phyloP scores from a whole-genome alignment of 2,888 invertebrate genomes.

The Acanthosepion pharaonis region DNA sequence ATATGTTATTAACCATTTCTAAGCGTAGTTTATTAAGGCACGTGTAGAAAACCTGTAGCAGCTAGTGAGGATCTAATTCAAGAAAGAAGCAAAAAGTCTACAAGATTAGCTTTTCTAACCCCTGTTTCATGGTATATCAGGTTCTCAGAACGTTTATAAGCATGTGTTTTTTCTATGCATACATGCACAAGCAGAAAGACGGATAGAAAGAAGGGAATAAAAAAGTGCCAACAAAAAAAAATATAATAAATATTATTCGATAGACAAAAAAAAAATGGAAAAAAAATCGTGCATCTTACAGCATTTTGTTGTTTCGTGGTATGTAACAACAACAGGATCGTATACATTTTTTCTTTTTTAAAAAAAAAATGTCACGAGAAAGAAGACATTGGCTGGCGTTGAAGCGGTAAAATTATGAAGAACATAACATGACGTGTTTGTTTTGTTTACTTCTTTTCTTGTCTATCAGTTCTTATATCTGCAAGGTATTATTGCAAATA shows the following conservation, averaged over 20 bases:
- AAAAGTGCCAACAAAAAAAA: too few relatives aligned
- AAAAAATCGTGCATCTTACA: neutral
- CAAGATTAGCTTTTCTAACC: too few relatives aligned
- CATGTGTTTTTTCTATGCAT: too few relatives aligned
- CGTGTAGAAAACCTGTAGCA: too few relatives aligned
- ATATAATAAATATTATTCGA: neutral
- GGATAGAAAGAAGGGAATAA: too few relatives aligned
- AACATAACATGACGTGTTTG: neutral
- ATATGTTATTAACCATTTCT: too few relatives aligned
- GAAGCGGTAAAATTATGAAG: neutral
- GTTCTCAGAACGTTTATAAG: too few relatives aligned
- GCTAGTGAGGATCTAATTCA: too few relatives aligned
- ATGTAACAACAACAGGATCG: neutral
- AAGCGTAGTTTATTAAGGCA: too few relatives aligned
- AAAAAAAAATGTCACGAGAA: neutral
- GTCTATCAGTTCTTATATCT: neutral
- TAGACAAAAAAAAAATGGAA: neutral
- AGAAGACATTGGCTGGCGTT: neutral
- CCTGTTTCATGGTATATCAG: too few relatives aligned
- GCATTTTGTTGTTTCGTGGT: neutral
- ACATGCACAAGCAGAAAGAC: too few relatives aligned
- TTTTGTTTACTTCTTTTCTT: neutral
- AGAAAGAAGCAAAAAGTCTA: too few relatives aligned
- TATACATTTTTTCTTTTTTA: neutral
- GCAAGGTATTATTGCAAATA: neutral